Base-by-base conservation (phyloP, 2,888 invertebrate genomes). In the Ecdyonurus torrentis region DNA sequence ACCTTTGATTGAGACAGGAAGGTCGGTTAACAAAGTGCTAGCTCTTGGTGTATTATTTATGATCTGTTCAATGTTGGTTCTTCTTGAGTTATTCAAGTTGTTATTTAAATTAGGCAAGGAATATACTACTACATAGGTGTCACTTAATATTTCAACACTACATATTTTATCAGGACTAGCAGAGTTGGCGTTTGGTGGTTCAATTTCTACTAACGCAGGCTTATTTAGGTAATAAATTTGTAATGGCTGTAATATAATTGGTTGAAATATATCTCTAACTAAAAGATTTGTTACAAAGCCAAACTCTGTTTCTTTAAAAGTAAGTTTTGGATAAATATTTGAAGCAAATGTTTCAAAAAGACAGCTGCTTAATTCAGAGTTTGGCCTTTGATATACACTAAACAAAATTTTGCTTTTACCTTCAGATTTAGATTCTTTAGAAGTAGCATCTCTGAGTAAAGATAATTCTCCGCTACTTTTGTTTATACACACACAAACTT, bases 401-500 rank as follows among this genome's bases (percentile, higher is more conserved):
- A 10, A 15, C 37, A 37, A 10, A 37, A 37, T 5, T 37, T 37
- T 37, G 37, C 37, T 37, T 37, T 37, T 10, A 10, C 37, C 37
- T 10, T 37, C 15, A 10, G 37, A 37, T 5, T 37, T 37, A 37
- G 15, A 37, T 15, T n/a, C n/a, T n/a, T n/a, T n/a, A n/a, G n/a
- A n/a, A n/a, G 37, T 15, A 10, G 37, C 5, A 15, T 15, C 15
- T 37, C 37, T 15, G 15, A 37, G 7, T 10, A 37, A 15, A 37
- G 37, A 10, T 37, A 37, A 37, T 37, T 37, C 37, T 10, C 55
- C 55, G 5, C 20, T 5, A 55, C n/a, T 55, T 22, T 55, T 55
- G 55, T 20, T 55, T 59, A 63, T 23, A 52, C 63, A 63, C 7
- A 63, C 59, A 52, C 63, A 63, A 20, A 63, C 52, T 24, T 23